Evolutionary conservation across 2,888 invertebrate species (phyloP).

Genomic region (Pterostichus madidus): DNA sequence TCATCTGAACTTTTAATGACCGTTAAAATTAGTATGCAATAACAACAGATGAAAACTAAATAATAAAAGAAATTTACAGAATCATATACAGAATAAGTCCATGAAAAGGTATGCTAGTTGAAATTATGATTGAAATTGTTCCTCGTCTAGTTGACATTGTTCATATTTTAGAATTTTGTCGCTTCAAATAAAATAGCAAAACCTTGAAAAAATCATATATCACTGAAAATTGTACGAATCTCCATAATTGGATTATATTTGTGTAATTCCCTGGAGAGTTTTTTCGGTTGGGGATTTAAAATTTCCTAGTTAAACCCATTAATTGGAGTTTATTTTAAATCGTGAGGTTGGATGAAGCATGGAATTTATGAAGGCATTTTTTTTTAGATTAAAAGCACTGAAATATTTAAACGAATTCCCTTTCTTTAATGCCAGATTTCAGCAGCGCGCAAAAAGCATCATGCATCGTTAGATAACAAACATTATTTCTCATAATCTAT

Average conservation of each 20-base stretch:
- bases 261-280: not conserved
- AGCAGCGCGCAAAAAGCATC: conserved; percentile 11
- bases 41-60: too few relatives aligned
- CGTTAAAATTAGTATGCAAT: too few relatives aligned
- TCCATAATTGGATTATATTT: conserved; percentile 8
- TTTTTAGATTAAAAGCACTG: conserved; percentile 22
- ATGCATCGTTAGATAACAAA: conserved; percentile 1
- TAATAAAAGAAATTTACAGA: too few relatives aligned
- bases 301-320: conserved; percentile 21
- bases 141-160: too few relatives aligned
- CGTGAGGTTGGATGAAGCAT: conserved; percentile 12
- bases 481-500: conserved; percentile 9
- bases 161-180: too few relatives aligned
- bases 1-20: too few relatives aligned
- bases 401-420: conserved; percentile 30
- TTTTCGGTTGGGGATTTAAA: conserved; percentile 26
- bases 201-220: too few relatives aligned
- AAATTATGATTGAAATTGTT: too few relatives aligned
- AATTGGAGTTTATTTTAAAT: conserved; percentile 31
- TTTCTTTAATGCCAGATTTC: conserved; percentile 29
- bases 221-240: too few relatives aligned
- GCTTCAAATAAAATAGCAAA: too few relatives aligned
- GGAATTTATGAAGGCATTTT: conserved; percentile 38
- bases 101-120: too few relatives aligned
- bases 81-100: too few relatives aligned